Conservation (phyloP, 2,888 invertebrate genomes). For the Monoplex corrugatus region DNA sequence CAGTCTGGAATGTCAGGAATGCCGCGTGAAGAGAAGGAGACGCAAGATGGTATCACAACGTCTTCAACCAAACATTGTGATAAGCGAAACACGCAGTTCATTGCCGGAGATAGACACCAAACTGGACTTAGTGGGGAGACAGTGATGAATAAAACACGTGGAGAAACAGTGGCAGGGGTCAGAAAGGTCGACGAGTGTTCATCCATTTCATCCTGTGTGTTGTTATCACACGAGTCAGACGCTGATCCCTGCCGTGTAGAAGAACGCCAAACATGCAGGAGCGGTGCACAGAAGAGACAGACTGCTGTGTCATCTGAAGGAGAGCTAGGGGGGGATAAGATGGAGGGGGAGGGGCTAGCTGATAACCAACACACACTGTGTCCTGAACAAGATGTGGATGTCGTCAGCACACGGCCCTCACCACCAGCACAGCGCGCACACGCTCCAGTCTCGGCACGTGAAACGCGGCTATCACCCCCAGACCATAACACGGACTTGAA, state of each 20-base stretch:
- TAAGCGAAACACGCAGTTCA: not conserved
- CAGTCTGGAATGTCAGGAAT: not conserved
- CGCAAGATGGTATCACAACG: not conserved
- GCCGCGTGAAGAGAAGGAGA: not conserved
- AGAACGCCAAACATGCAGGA: conserved; percentile 10
- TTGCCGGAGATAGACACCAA: not conserved
- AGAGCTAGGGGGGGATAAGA: not conserved
- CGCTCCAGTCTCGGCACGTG: not conserved
- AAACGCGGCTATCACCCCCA: not conserved
- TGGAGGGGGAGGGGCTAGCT: not conserved
- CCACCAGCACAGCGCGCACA: no score
- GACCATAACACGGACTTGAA: not conserved
- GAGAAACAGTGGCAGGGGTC: not conserved
- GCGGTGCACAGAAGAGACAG: not conserved
- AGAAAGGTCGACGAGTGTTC: not conserved
- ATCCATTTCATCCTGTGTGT: not conserved
- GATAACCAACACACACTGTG: conserved; percentile 1
- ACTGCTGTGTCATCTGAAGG: not conserved
- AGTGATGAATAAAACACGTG: conserved; percentile 10
- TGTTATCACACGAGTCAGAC: not conserved
- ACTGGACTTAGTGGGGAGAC: not conserved
- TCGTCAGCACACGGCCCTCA: not conserved
- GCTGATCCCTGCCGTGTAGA: not conserved
- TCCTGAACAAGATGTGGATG: not conserved
- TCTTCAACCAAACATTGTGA: not conserved